These are phyloP conservation scores for Autographa pulchrina DNA, from an alignment of 2,888 invertebrate species.

Conservation along the genomic window DNA sequence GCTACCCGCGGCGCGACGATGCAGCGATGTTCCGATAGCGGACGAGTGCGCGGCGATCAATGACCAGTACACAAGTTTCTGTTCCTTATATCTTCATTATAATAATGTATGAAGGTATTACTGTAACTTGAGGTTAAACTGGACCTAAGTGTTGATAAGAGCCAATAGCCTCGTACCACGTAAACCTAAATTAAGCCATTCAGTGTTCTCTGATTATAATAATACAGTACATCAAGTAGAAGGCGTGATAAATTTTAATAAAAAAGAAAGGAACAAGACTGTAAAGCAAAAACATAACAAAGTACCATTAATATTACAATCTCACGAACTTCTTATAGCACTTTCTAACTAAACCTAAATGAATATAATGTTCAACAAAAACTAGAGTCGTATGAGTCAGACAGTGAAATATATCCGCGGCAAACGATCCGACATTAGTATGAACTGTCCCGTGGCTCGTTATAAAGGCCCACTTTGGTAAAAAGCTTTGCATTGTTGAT, in stretches of 20 bases:
- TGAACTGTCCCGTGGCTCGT: conserved; percentile 1
- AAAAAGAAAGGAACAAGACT: conserved; percentile 35
- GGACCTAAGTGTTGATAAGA: neutral
- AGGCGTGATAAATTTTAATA: conserved; percentile 31
- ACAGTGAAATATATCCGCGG: conserved; percentile 19
- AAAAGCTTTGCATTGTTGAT: conserved; percentile 27
- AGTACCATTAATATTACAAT: conserved; percentile 47
- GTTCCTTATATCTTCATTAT: neutral
- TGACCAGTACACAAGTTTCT: neutral
- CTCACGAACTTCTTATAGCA: conserved; percentile 49
- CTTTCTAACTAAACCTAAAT: conserved; percentile 38
- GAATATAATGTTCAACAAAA: conserved; percentile 24
- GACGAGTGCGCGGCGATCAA: neutral
- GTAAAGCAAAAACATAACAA: conserved; percentile 34
- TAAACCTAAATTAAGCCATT: conserved; percentile 23
- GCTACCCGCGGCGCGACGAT: conserved; percentile 9
- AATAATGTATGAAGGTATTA: neutral
- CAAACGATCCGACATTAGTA: conserved; percentile 23
- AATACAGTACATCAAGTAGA: conserved; percentile 29
- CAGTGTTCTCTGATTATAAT: conserved; percentile 16
- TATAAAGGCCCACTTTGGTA: neutral
- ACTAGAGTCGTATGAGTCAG: conserved; percentile 16
- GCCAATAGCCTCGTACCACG: conserved; percentile 8
- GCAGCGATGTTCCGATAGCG: too few relatives aligned
- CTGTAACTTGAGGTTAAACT: neutral